Base-by-base conservation (phyloP, 2,113 vertebrate genomes). In the Ovibos moschatus region DNA sequence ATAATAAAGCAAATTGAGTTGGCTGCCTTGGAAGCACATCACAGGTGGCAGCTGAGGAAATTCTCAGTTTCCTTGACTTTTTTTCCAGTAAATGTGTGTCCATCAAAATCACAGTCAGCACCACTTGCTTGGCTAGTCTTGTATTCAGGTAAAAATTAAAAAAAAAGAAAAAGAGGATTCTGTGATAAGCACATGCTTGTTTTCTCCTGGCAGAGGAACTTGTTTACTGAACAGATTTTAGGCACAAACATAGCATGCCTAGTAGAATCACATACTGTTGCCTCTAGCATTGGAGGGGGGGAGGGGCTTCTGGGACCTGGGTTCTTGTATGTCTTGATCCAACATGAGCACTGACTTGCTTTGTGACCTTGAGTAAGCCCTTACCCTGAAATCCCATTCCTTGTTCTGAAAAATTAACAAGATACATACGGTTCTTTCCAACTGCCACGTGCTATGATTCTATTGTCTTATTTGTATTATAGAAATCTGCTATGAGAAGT, bases 11-110 rank as follows among this genome's bases (percentile, higher is more conserved):
- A 97, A 95, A 97, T 88, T 96, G 89, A 96, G 90, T 96, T 64
- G 53, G 58, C 43, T 96, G 94, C 50, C 92, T 96, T 91, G 74
- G 94, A 96, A 95, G 81, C 67, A 95, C 76, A 96, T 96, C 58
- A 58, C 90, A 95, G 94, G 92, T 79, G 76, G 74, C 95, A 96
- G 89, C 30, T 95, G 92, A 96, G 45, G 87, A 98, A 95, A 97
- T 89, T 57, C 86, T 96, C 67, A 94, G 79, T 79, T 96, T 98
- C 74, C n/a, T 81, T 86, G 64, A 94, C n/a, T 90, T 67, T 82
- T 91, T 91, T 96, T 88, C 84, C 84, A 91, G 67, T 51, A 71
- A 96, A 92, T 86, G 25, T 96, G 81, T 96, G 81, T 82, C 94
- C 84, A 55, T 96, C 92, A 92, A 82, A 96, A 85, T 78, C 76